phyloP scores from a whole-genome alignment of 2,797 vertebrate species.

The Streptopelia turtur region DNA sequence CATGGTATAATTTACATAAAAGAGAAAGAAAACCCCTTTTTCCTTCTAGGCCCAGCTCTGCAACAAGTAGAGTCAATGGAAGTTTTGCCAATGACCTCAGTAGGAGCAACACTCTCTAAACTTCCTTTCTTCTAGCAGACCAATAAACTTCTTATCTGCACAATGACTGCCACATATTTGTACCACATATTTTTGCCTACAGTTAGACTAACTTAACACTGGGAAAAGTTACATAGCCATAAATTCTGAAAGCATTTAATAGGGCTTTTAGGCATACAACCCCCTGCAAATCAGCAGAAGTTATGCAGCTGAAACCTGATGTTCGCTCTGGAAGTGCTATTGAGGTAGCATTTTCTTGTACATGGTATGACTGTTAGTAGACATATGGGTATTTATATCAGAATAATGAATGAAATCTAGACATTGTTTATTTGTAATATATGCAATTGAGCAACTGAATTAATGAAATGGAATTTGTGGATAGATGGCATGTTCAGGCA shows the following conservation, averaged over 20 bases:
- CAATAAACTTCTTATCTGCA: neutral
- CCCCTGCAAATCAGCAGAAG: neutral
- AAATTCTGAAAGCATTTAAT: constrained; percentile 15
- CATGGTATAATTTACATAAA: neutral
- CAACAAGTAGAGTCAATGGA: neutral
- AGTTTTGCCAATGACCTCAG: neutral
- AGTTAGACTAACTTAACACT: neutral
- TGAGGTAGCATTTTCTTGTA: neutral
- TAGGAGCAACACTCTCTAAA: neutral
- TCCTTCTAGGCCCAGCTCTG: neutral
- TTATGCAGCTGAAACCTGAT: neutral
- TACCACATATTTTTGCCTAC: neutral
- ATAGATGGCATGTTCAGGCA: neutral
- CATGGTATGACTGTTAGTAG: neutral
- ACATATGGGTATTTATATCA: neutral
- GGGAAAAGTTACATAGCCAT: neutral
- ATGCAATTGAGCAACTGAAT: neutral
- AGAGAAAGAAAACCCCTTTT: neutral
- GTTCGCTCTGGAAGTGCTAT: neutral
- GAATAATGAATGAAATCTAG: neutral
- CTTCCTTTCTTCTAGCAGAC: neutral
- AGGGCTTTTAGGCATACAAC: neutral
- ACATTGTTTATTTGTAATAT: neutral
- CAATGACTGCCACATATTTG: neutral
- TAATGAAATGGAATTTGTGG: neutral